Conservation (phyloP, 2,888 invertebrate genomes). For the Eupithecia vulgata region DNA sequence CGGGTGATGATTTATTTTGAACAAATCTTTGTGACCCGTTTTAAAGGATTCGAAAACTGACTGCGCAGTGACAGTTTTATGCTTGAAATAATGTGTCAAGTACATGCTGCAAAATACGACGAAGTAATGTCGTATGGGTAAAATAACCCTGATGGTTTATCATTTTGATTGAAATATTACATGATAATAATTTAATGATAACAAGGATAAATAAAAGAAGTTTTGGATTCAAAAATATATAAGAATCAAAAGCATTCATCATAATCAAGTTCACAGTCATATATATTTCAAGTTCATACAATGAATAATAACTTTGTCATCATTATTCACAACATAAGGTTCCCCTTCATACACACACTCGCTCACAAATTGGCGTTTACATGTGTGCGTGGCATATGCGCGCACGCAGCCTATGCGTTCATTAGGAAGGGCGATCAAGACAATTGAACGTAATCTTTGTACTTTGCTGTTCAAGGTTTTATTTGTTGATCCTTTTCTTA, state of each 20-base stretch:
- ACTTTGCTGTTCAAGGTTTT: slow-evolving; percentile 65
- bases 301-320: slow-evolving; percentile 56
- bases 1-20: slow-evolving; percentile 39
- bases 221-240: not conserved
- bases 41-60: slow-evolving; percentile 23
- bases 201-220: not conserved
- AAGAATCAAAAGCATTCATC: slow-evolving; percentile 26
- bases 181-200: not conserved
- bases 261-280: slow-evolving; percentile 45
- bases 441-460: slow-evolving; percentile 53
- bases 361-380: slow-evolving; percentile 4
- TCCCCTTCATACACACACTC: slow-evolving; percentile 30
- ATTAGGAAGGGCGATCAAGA: slow-evolving; percentile 56
- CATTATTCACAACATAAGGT: slow-evolving; percentile 45
- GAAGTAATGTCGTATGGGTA: not conserved
- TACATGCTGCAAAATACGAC: not conserved
- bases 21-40: slow-evolving; percentile 37
- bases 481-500: slow-evolving; percentile 61
- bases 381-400: slow-evolving; percentile 28
- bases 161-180: slow-evolving; percentile 1
- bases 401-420: slow-evolving; percentile 49
- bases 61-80: slow-evolving; percentile 15
- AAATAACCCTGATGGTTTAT: not conserved
- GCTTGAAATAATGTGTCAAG: not conserved
- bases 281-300: slow-evolving; percentile 53